Percentiles rank a stretch among this genome's conserved stretches.
Conservation (phyloP, 2,113 vertebrate species). For the Rhineura floridana region DNA sequence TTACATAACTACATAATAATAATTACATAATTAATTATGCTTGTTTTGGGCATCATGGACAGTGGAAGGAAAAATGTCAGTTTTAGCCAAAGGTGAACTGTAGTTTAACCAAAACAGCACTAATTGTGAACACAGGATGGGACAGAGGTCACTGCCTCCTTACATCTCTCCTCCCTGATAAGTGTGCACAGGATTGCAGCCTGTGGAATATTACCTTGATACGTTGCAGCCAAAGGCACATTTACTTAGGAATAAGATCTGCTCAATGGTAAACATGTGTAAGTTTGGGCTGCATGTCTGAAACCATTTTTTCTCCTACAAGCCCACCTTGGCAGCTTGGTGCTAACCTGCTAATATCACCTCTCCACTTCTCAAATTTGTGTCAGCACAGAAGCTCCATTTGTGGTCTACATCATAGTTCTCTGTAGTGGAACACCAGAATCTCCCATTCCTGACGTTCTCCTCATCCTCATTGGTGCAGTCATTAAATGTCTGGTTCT, state of each 20-base stretch:
- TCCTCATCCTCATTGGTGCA: slow-evolving; percentile 78
- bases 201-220: no score
- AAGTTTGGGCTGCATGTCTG: background rate
- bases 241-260: background rate
- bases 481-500: slow-evolving; percentile 60
- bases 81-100: no score
- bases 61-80: no score
- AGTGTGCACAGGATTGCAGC: background rate
- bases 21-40: no score
- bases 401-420: slow-evolving; percentile 76
- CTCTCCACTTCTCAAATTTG: no score
- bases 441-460: slow-evolving; percentile 69
- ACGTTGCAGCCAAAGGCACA: no score
- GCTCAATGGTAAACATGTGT: background rate
- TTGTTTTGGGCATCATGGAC: no score
- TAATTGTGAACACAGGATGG: no score
- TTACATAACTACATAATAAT: no score
- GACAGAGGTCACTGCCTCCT: no score
- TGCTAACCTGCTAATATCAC: background rate
- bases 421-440: slow-evolving; percentile 82
- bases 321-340: background rate
- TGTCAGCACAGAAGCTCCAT: slow-evolving; percentile 78
- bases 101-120: no score
- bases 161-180: no score
- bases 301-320: background rate